Base-by-base conservation (phyloP, 2,797 vertebrate genomes). In the Acipenser oxyrinchus region DNA sequence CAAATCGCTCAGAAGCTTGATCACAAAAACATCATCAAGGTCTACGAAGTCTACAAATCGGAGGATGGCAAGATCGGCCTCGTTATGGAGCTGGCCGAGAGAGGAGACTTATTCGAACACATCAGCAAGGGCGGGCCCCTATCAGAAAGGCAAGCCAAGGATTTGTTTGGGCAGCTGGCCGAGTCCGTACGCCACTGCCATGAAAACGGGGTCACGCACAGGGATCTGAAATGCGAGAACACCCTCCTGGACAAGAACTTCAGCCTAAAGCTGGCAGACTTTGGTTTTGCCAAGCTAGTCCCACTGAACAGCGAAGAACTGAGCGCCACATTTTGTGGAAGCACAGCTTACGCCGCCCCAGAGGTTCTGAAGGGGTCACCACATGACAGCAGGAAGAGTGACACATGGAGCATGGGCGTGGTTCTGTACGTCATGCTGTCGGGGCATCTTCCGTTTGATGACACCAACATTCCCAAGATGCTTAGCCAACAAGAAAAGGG, bases 71-170 rank as follows among this genome's bases (percentile, higher is more conserved):
- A 84, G 72, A 76, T 81, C 78, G 86, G 70, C 73, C 76, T 87
- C 12, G 82, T 87, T 73, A 88, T 88, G 86, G 87, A 88, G 70
- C 79, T 88, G 70, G 87, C 84, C 0, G 84, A 87, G 58, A 76
- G 78, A 0, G 83, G 87, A 13, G 84, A 88, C 10, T 69, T 87
- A 68, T 86, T 87, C 12, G 82, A 86, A 70, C 74, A 76, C 0
- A 73, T 87, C 64, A 52, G 81, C 55, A 80, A 73, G 0, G 64
- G 74, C 6, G 85, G 86, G 1, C 82, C 86, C 0, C 59, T 88
- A 66, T 75, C 86, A 0, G 86, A 88, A 72, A 69, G 61, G 67
- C 73, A 1, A 0, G 81, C 81, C 58, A 78, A 71, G 67, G 77
- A 68, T 6, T 79, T 87, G 59, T 88, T 88, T 75, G 51, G 7